Conservation (phyloP, 2,888 invertebrate species). For the Mylabris sibirica region DNA sequence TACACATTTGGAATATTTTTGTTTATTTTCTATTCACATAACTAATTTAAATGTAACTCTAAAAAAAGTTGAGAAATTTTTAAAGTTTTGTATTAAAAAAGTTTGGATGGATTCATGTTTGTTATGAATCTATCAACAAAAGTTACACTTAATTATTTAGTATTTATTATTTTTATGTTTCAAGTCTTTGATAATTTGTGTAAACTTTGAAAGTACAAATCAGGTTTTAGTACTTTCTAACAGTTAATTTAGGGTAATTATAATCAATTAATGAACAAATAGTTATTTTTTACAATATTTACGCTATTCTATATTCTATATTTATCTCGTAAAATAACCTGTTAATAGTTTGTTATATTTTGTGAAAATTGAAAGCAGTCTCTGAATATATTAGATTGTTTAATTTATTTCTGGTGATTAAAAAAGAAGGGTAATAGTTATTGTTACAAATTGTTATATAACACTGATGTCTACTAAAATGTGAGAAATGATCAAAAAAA, state of each 20-base stretch:
- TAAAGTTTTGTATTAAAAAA: no score
- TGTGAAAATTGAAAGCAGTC: no score
- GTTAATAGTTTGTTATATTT: not conserved
- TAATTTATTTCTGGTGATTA: not conserved
- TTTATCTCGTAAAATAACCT: not conserved
- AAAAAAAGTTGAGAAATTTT: no score
- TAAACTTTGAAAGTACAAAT: not conserved
- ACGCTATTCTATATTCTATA: not conserved
- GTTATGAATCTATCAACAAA: no score
- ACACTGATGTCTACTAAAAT: not conserved
- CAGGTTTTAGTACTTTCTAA: not conserved
- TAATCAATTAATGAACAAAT: not conserved
- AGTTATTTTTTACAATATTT: not conserved
- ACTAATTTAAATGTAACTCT: not conserved
- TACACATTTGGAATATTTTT: not conserved
- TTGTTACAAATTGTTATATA: not conserved
- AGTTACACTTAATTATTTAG: no score
- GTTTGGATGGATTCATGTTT: no score
- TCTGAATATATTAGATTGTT: not conserved
- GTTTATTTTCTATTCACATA: not conserved
- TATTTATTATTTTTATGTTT: no score
- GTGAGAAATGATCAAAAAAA: conserved; percentile 15
- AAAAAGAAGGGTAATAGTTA: conserved; percentile 1
- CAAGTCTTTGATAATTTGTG: not conserved
- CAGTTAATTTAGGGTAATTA: not conserved